Percentiles rank a stretch among this genome's conserved stretches.
These are phyloP conservation scores for Bergia sp. DNA, from an alignment of 92 coral and sea anemone genomes.

Conservation along the genomic window DNA sequence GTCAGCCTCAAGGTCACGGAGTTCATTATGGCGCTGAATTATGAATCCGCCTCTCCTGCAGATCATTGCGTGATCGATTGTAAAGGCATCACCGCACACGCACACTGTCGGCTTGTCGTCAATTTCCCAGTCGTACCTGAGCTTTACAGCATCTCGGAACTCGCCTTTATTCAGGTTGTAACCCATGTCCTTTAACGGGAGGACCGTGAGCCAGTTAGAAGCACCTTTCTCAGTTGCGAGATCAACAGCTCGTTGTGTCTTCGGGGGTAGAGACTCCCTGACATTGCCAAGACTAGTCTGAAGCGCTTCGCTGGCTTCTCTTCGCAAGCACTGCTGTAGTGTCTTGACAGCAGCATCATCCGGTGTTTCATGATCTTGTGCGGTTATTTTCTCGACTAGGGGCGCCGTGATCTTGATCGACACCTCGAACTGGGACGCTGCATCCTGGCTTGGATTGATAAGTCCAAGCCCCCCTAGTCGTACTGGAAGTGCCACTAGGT, in stretches of 20 bases:
- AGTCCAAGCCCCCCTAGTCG: not conserved
- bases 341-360: slow-evolving; percentile 25
- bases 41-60: slow-evolving; percentile 56
- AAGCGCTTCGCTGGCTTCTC: slow-evolving; percentile 28
- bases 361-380: slow-evolving; percentile 44
- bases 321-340: slow-evolving; percentile 39
- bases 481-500: not conserved
- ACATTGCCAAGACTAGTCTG: not conserved
- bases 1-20: slow-evolving; percentile 60
- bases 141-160: slow-evolving; percentile 48
- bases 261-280: slow-evolving; percentile 27
- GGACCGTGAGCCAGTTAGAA: slow-evolving; percentile 55
- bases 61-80: slow-evolving; percentile 52
- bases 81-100: slow-evolving; percentile 45
- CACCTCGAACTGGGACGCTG: not conserved
- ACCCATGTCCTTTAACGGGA: slow-evolving; percentile 49
- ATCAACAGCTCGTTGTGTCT: slow-evolving; percentile 21
- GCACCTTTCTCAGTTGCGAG: slow-evolving; percentile 52
- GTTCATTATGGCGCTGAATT: slow-evolving; percentile 54
- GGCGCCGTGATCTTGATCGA: not conserved
- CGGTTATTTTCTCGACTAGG: slow-evolving; percentile 25
- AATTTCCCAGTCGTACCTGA: slow-evolving; percentile 63
- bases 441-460: not conserved
- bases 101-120: slow-evolving; percentile 50
- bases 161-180: slow-evolving; percentile 46